phyloP scores from a whole-genome alignment of 2,888 invertebrate genomes.

The Erpobdella octoculata region DNA sequence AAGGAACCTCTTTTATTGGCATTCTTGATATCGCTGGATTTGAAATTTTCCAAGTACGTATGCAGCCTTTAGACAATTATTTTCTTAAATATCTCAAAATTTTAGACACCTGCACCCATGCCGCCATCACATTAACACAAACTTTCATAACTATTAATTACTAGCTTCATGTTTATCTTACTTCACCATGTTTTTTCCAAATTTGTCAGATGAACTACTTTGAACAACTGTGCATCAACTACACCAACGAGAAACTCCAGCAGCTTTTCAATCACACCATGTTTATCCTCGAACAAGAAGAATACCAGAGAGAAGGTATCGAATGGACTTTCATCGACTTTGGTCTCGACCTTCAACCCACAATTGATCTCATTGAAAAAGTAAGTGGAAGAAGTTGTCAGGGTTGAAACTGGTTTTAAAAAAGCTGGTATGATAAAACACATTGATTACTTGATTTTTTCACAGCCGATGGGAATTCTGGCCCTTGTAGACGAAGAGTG shows the following conservation, averaged over 20 bases:
- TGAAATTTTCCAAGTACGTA: constrained; percentile 81
- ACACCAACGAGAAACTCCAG: constrained; percentile 98
- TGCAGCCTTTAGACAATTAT: neutral
- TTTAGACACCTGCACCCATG: neutral
- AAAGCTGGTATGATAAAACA: neutral
- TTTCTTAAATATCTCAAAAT: neutral
- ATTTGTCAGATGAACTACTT: constrained; percentile 74
- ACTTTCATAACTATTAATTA: neutral
- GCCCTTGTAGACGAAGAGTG: constrained; percentile 97
- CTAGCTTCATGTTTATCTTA: neutral
- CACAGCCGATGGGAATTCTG: constrained; percentile 90
- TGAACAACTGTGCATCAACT: constrained; percentile 97
- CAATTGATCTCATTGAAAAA: constrained; percentile 97
- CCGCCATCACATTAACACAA: no score
- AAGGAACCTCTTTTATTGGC: constrained; percentile 97
- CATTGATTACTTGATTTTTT: constrained; percentile 22
- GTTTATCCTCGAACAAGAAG: constrained; percentile 99
- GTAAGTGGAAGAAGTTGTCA: constrained; percentile 39
- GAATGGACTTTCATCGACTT: constrained; percentile 99
- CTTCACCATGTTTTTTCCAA: neutral
- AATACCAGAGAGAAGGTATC: constrained; percentile 97
- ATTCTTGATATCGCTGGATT: constrained; percentile 99
- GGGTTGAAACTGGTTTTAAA: neutral
- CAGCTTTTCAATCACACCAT: constrained; percentile 99
- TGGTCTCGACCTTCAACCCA: constrained; percentile 95